Conservation (phyloP, 2,888 invertebrate species). For the Antitype chi region DNA sequence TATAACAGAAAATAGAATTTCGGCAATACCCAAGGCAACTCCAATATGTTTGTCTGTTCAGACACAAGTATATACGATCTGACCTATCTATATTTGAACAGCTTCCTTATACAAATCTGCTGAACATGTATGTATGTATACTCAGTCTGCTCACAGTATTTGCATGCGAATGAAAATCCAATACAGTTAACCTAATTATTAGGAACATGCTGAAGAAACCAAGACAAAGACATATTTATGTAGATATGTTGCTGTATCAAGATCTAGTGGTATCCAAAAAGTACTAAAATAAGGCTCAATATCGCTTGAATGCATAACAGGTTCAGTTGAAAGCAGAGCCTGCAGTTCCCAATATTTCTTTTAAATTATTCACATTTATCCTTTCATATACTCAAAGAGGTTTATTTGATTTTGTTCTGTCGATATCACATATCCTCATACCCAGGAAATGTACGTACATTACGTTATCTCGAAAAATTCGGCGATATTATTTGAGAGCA, state of each 20-base stretch:
- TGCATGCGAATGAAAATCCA: conserved; percentile 63
- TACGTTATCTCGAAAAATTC: conserved; percentile 51
- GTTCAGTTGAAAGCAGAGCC: conserved; percentile 20
- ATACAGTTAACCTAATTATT: conserved; percentile 64
- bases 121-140: conserved; percentile 39
- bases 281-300: conserved; percentile 17
- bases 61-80: conserved; percentile 38
- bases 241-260: conserved; percentile 19
- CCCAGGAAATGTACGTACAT: conserved; percentile 33
- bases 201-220: conserved; percentile 44
- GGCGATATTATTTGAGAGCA: conserved; percentile 71
- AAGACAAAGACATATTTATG: conserved; percentile 36
- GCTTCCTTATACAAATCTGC: conserved; percentile 60
- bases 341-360: conserved; percentile 45
- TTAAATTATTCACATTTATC: conserved; percentile 55
- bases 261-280: background rate
- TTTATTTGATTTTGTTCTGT: conserved; percentile 59
- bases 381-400: conserved; percentile 44
- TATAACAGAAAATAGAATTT: conserved; percentile 50
- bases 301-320: conserved; percentile 28
- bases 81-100: conserved; percentile 65
- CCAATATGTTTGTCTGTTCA: conserved; percentile 48
- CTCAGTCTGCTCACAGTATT: conserved; percentile 49
- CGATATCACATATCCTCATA: conserved; percentile 40
- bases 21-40: conserved; percentile 29